These are phyloP conservation scores for Chelonoidis abingdonii DNA, from an alignment of 2,113 vertebrate genomes.

Conservation along the genomic window DNA sequence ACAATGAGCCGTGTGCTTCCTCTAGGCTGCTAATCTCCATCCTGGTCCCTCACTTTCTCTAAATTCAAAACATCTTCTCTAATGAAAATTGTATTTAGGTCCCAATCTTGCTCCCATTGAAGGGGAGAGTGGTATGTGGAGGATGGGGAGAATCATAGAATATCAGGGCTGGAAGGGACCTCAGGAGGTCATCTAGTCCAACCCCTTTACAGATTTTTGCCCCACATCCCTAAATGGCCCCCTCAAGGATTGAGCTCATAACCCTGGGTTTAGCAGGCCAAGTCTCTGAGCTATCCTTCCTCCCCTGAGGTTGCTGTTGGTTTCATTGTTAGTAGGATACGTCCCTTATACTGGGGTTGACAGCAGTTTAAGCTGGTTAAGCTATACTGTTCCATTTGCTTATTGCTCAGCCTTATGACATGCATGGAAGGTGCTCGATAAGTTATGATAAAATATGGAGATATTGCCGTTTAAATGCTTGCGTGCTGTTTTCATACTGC, in stretches of 20 bases:
- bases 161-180: too few species aligned
- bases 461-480: neutral
- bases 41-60: neutral
- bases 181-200: too few species aligned
- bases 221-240: too few species aligned
- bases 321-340: too few species aligned
- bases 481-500: neutral
- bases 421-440: neutral
- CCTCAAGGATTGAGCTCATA: too few species aligned
- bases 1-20: neutral
- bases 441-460: neutral
- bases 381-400: neutral
- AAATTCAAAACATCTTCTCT: neutral
- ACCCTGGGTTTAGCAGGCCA: too few species aligned
- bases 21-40: neutral
- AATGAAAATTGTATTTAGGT: neutral
- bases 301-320: neutral
- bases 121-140: neutral
- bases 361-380: neutral
- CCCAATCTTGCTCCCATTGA: neutral
- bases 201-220: too few species aligned
- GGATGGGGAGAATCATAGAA: too few species aligned
- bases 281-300: too few species aligned
- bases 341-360: too few species aligned
- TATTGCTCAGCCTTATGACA: neutral